These are phyloP conservation scores for Pipra filicauda DNA, from an alignment of 2,113 vertebrate genomes.

Conservation along the genomic window DNA sequence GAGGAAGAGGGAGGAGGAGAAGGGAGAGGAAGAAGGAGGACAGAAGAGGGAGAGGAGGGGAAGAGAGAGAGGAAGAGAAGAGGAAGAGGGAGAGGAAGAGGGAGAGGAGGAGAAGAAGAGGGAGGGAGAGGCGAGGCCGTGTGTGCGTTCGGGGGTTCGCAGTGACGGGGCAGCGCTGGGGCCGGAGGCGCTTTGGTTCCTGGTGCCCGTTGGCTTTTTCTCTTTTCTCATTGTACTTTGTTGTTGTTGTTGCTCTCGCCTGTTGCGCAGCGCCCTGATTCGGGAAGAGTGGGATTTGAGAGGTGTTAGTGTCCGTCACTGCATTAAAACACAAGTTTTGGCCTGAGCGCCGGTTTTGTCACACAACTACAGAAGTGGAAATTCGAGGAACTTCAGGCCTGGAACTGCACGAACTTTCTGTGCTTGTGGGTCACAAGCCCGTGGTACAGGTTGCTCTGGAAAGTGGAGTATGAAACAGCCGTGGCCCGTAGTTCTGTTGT, in stretches of 20 bases:
- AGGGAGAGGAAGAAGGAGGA: not conserved
- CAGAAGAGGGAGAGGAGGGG: not conserved
- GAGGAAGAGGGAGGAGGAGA: not conserved
- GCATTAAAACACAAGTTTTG: rapidly evolving
- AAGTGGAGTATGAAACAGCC: not conserved
- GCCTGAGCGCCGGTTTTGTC: rapidly evolving
- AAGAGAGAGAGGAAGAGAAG: no score
- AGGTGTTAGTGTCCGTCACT: rapidly evolving
- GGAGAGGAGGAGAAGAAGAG: not conserved
- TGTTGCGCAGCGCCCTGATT: not conserved
- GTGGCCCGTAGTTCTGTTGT: rapidly evolving
- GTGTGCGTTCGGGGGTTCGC: not conserved
- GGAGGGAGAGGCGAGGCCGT: not conserved
- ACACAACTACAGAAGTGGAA: rapidly evolving
- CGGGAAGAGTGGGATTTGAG: not conserved
- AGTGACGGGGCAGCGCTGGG: not conserved
- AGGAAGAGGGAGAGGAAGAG: not conserved
- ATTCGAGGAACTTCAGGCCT: rapidly evolving
- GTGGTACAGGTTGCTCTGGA: not conserved
- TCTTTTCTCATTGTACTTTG: not conserved
- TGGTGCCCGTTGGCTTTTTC: not conserved
- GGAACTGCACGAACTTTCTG: rapidly evolving
- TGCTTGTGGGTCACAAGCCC: no score
- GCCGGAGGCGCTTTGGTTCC: not conserved
- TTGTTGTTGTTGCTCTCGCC: not conserved